Evolutionary conservation across 2,888 invertebrate species (phyloP).

Genomic region (Mayetiola destructor): DNA sequence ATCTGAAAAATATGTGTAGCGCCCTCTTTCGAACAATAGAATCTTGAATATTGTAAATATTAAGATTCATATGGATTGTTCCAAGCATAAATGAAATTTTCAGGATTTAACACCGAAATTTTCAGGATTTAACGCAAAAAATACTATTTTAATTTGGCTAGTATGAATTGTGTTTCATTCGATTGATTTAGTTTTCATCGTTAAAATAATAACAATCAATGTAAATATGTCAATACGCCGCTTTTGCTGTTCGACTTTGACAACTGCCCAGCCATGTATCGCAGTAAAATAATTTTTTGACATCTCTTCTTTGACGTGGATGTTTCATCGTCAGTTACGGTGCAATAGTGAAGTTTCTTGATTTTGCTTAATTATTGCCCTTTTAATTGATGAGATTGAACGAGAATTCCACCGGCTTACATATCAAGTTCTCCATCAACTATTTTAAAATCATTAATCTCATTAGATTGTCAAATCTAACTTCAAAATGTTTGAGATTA

Average conservation of each 20-base stretch:
- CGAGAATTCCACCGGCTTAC: not conserved
- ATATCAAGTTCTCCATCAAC: not conserved
- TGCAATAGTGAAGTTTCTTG: constrained; percentile 2
- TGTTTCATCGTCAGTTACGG: constrained; percentile 11
- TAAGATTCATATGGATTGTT: no score
- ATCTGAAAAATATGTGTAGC: no score
- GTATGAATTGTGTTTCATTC: no score
- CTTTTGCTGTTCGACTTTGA: not conserved
- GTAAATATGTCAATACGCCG: not conserved
- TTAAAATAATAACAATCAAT: no score
- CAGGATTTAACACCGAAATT: no score
- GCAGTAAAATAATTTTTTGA: not conserved
- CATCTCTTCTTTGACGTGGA: constrained; percentile 13
- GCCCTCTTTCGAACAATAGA: no score
- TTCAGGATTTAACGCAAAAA: no score
- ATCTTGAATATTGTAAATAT: no score
- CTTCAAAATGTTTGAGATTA: constrained; percentile 62
- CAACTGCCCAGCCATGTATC: not conserved
- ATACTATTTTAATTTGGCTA: no score
- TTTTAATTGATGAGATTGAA: not conserved
- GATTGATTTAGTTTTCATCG: no score
- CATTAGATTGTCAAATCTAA: not conserved
- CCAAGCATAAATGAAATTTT: no score
- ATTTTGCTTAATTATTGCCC: not conserved
- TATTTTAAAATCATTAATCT: constrained; percentile 5